phyloP scores from a whole-genome alignment of 2,797 vertebrate genomes.

The Cossypha niveicapilla region DNA sequence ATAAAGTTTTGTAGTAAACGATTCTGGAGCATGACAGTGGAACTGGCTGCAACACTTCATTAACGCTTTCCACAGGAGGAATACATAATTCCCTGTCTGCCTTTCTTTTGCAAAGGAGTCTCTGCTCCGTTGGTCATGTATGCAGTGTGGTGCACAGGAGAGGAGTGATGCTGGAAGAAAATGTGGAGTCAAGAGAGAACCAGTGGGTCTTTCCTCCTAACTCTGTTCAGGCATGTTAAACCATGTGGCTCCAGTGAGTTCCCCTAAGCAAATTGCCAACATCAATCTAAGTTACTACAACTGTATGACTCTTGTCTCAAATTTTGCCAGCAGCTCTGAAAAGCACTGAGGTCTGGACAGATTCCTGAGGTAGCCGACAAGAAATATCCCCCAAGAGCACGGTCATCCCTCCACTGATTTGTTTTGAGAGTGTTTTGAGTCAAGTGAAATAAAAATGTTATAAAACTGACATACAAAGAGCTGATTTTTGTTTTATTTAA shows the following conservation, averaged over 20 bases:
- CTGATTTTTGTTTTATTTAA: background rate
- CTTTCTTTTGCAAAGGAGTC: background rate
- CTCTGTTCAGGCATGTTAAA: background rate
- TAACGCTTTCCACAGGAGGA: background rate
- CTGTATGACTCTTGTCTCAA: background rate
- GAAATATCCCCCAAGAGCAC: rapidly evolving
- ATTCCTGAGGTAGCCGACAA: background rate
- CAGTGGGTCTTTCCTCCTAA: background rate
- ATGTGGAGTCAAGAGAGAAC: background rate
- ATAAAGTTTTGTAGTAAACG: background rate
- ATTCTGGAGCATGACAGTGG: background rate
- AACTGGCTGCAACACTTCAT: background rate
- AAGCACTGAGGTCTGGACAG: background rate
- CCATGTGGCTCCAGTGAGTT: background rate
- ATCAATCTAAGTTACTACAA: background rate
- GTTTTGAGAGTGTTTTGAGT: background rate
- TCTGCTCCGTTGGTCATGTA: background rate
- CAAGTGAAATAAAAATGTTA: background rate
- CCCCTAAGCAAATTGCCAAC: background rate
- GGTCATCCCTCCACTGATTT: background rate
- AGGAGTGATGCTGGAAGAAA: background rate
- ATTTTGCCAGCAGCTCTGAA: background rate
- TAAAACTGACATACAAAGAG: background rate
- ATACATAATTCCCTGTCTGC: background rate
- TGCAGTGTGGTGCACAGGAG: background rate